Evolutionary conservation across 2,113 vertebrate genomes (phyloP), one percentile per base, ranked within the genome.

Genomic region (Danionella cerebrum): DNA sequence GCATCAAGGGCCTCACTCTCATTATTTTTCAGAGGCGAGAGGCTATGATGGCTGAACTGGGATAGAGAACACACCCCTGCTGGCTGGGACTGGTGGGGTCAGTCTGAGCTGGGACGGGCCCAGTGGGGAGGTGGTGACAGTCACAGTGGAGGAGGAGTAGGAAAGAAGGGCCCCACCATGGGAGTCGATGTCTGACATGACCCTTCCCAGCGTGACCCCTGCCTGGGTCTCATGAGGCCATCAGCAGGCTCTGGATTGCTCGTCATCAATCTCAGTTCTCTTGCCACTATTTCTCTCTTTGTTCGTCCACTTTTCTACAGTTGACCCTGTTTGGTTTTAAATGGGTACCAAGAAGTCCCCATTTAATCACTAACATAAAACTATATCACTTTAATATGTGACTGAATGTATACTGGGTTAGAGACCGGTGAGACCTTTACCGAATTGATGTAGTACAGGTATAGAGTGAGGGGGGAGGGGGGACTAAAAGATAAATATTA

Each of bases 121-220:
- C 79, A 80, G 79, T 84, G 79, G 86, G 86, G 80, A 89, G 78
- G 79, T 80, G 82, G 82, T 91, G 87, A 93, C 84, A 89, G 84
- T 76, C 85, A 87, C 85, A 82, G 60, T 72, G 78, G 81, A 81
- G 87, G 84, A 91, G 87, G 85, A 84, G 83, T 83, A 67, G 79
- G 39, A 69, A 68, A 78, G 86, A 85, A 86, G 87, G 89, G 84
- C 81, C 85, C 80, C 84, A 66, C 89, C 84, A 84, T 84, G 85
- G 83, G 88, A 85, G 90, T 76, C 84, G 87, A 90, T 93, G 89
- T 92, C 88, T 93, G 90, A 90, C 87, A 90, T 79, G 85, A 89
- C 87, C 89, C 83, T 88, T 85, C 85, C 81, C 88, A 89, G 90
- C 83, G 71, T 84, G 90, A 60, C 39, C 83, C 57, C 84, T 13